Conservation (phyloP, 2,113 vertebrate species). For the Gorilla gorilla region DNA sequence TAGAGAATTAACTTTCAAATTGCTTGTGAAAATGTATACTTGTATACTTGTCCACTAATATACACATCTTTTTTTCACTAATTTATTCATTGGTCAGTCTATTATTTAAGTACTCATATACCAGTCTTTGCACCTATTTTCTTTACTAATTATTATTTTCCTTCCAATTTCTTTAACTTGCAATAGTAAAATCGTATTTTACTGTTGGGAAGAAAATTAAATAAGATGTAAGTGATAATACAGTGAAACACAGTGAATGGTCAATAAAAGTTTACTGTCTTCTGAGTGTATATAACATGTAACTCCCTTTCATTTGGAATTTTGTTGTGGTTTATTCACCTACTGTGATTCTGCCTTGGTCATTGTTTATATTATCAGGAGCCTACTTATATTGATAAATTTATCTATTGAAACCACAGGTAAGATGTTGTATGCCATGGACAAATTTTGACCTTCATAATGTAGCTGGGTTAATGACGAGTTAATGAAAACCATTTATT, state of each 20-base stretch:
- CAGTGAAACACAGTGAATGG: neutral
- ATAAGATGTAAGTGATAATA: neutral
- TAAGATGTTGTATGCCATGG: neutral
- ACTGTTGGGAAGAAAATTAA: neutral
- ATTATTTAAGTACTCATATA: neutral
- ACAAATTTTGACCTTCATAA: constrained; percentile 62
- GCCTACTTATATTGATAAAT: constrained; percentile 34
- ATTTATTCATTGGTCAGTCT: neutral
- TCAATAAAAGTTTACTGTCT: neutral
- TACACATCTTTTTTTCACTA: neutral
- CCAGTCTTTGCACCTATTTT: neutral
- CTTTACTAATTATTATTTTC: neutral
- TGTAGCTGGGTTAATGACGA: constrained; percentile 61
- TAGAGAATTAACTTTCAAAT: neutral
- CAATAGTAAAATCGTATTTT: neutral
- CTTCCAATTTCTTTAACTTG: neutral
- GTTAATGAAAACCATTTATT: constrained; percentile 69
- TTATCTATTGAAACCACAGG: neutral
- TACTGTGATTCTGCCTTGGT: constrained; percentile 15
- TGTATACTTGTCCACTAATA: neutral
- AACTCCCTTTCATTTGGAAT: neutral
- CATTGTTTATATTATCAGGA: constrained; percentile 32
- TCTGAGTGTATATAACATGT: rapidly evolving
- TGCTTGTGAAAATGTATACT: neutral
- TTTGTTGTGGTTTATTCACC: neutral